Evolutionary conservation across 2,888 invertebrate species (phyloP).

Genomic region (Cyclophora punctaria): DNA sequence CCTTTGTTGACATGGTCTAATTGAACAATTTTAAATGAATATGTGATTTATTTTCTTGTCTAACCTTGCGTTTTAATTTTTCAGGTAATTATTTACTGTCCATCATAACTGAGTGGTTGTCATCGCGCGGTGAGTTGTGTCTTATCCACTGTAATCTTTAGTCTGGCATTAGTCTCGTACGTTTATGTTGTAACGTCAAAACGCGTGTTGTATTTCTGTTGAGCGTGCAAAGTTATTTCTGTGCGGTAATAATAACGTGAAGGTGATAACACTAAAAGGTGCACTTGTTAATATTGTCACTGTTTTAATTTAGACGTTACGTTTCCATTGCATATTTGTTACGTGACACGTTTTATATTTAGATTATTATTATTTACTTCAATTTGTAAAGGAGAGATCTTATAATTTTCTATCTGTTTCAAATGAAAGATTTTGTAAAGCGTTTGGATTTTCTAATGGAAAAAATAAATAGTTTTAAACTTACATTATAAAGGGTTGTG

Average conservation of each 20-base stretch:
- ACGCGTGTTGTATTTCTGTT: conserved; percentile 53
- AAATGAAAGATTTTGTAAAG: too few relatives aligned
- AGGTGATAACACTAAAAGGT: conserved; percentile 62
- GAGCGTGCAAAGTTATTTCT: conserved; percentile 55
- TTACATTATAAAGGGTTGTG: too few relatives aligned
- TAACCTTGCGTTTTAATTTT: conserved; percentile 49
- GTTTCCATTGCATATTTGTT: conserved; percentile 48
- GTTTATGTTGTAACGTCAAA: conserved; percentile 42
- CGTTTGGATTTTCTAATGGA: too few relatives aligned
- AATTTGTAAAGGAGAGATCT: too few relatives aligned
- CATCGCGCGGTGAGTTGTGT: conserved; percentile 21
- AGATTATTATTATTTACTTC: too few relatives aligned
- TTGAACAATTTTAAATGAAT: conserved; percentile 45
- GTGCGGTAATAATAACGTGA: conserved; percentile 57
- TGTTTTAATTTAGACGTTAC: conserved; percentile 53
- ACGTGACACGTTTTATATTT: too few relatives aligned
- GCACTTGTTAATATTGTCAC: conserved; percentile 55
- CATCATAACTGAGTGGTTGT: conserved; percentile 16
- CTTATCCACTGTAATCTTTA: conserved; percentile 33
- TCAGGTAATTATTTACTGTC: conserved; percentile 51
- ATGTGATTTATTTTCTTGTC: conserved; percentile 26
- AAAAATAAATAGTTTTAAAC: too few relatives aligned
- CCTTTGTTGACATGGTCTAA: conserved; percentile 66
- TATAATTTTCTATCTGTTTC: too few relatives aligned
- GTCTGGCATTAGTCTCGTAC: conserved; percentile 34